Percentiles rank a stretch among this genome's conserved stretches.
Evolutionary conservation across 2,113 vertebrate species (phyloP).

Genomic region (Elanoides forficatus): DNA sequence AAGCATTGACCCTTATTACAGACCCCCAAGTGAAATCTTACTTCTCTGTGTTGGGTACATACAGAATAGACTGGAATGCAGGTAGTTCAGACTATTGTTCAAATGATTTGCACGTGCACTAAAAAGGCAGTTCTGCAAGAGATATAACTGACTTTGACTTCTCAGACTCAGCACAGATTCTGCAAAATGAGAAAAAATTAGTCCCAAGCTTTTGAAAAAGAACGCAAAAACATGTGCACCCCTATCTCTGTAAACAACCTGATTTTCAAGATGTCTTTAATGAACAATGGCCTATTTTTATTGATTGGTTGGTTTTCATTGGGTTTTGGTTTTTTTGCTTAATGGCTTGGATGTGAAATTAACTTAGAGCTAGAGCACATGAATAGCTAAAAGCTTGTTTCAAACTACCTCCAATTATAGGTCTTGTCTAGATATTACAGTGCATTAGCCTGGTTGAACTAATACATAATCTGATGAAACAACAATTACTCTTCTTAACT

Average conservation of each 20-base stretch:
- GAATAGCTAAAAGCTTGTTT: conserved; percentile 14
- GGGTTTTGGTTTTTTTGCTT: neutral
- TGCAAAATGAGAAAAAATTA: neutral
- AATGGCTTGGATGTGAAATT: conserved; percentile 26
- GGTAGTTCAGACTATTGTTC: neutral
- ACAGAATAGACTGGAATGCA: neutral
- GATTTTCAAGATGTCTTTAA: neutral
- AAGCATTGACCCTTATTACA: neutral
- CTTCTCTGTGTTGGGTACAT: neutral
- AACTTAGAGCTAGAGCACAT: neutral
- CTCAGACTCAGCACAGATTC: fast-evolving
- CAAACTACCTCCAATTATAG: neutral
- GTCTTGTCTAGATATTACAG: neutral
- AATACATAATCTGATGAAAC: conserved; percentile 23
- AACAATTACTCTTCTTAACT: conserved; percentile 1
- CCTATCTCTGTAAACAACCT: neutral
- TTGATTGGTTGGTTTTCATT: neutral
- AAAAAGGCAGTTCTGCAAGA: neutral
- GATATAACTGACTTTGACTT: neutral
- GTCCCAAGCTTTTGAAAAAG: neutral
- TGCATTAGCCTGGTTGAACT: conserved; percentile 19
- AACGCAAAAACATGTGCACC: fast-evolving
- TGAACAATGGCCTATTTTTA: neutral
- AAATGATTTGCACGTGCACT: neutral
- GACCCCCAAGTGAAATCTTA: neutral